Evolutionary conservation across 2,797 vertebrate genomes (phyloP).

Genomic region (Taenioides sp.): DNA sequence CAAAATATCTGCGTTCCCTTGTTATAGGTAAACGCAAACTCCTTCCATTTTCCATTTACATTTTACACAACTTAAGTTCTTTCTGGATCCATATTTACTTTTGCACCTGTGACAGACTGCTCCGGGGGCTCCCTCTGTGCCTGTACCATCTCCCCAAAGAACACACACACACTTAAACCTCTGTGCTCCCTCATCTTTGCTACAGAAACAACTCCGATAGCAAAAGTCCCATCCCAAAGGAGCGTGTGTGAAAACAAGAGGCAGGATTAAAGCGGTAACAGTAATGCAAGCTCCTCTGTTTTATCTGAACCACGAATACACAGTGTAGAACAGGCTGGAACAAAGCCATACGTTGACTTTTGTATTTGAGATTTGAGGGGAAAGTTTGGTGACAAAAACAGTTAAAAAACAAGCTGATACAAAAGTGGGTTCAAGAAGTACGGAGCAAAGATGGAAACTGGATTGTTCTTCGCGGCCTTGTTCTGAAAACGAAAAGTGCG

Average conservation of each 20-base stretch:
- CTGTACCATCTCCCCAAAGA: slow-evolving; percentile 45
- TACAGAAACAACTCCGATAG: slow-evolving; percentile 38
- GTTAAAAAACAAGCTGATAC: slow-evolving; percentile 43
- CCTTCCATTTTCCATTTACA: neutral
- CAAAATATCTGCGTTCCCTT: neutral
- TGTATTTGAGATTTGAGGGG: slow-evolving; percentile 52
- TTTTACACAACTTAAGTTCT: neutral
- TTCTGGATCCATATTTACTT: slow-evolving; percentile 60
- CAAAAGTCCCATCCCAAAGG: slow-evolving; percentile 50
- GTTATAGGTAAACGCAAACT: neutral
- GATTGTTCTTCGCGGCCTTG: slow-evolving; percentile 25
- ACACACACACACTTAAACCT: slow-evolving; percentile 29
- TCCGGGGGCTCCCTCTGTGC: slow-evolving; percentile 51
- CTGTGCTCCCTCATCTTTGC: slow-evolving; percentile 30
- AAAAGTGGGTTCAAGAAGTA: slow-evolving; percentile 28
- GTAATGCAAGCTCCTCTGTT: slow-evolving; percentile 41
- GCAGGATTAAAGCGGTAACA: slow-evolving; percentile 53
- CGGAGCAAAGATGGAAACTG: slow-evolving; percentile 39
- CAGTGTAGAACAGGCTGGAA: slow-evolving; percentile 24
- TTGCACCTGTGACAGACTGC: slow-evolving; percentile 48
- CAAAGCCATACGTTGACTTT: slow-evolving; percentile 15
- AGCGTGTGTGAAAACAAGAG: slow-evolving; percentile 29
- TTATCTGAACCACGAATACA: slow-evolving; percentile 7
- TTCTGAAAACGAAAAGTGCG: slow-evolving; percentile 39
- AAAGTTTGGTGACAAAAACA: slow-evolving; percentile 41